Evolutionary conservation across 1,140 invertebrate species (phyloP), one percentile per base, ranked within the genome.

Genomic region (Drosophila athabasca): DNA sequence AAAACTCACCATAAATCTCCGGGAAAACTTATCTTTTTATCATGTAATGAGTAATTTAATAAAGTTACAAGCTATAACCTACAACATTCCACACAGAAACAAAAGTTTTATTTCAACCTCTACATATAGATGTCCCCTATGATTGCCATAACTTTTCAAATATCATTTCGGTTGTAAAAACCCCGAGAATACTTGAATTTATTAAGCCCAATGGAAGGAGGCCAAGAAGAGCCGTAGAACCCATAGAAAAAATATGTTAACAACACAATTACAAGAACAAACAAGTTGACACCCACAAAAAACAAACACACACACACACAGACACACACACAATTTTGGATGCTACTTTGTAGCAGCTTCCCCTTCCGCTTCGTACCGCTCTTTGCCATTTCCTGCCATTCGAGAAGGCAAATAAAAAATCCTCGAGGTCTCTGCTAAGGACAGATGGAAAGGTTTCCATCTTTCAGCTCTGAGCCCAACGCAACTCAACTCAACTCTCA

Each of bases 391-490:
- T 19, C 17, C 17, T 19, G 17, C 17, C 17, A 19, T 19, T 61
- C 45, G 54, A 59, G 52, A 57, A 65, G 76, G 49, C 71, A 84
- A 83, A 79, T 57, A 71, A 71, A 83, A 66, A 83, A 75, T 58
- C 65, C 54, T 82, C 78, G 79, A 78, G 71, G 55, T 46, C 46
- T 31, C 51, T 62, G 49, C 44, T 13, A 39, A 51, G 22, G 51
- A 45, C 71, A 74, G 62, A 74, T 75, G 70, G 62, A 64, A 71
- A 54, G 66, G 60, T 48, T 73, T 74, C 48, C 55, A 58, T 59
- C 35, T 45, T 49, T 58, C 59, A 46, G 57, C 55, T 60, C 55
- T 60, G 35, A 49, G 31, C 65, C 52, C 65, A 41, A 29, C 64
- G 53, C 62, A 43, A 35, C 67, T 58, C 66, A 15, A 31, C 55